Conservation (phyloP, 2,888 invertebrate species). For the Clistopyga incitator region DNA sequence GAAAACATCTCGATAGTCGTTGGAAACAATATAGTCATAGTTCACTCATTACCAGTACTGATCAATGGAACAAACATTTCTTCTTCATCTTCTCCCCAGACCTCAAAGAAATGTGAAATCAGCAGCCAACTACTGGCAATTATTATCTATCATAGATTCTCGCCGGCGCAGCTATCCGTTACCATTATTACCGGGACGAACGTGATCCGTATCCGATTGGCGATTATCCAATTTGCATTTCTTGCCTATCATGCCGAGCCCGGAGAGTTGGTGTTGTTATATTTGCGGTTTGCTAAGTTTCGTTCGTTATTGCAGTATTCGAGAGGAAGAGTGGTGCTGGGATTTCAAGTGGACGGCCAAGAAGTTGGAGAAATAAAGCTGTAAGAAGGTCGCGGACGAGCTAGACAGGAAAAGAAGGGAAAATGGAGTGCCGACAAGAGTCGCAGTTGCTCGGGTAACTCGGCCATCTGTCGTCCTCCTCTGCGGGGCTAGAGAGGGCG, state of each 20-base stretch:
- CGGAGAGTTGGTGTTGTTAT: background rate
- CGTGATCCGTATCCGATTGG: slow-evolving; percentile 24
- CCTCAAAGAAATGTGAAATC: slow-evolving; percentile 4
- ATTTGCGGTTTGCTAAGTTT: slow-evolving; percentile 10
- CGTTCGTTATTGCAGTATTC: background rate
- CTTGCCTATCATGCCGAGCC: background rate
- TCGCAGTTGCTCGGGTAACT: background rate
- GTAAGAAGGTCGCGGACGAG: background rate
- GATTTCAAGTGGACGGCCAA: background rate
- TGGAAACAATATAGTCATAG: background rate
- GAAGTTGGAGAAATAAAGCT: background rate
- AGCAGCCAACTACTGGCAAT: background rate
- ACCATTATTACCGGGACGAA: slow-evolving; percentile 16
- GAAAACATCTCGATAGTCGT: slow-evolving; percentile 14
- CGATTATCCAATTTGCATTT: slow-evolving; percentile 14
- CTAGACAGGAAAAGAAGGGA: slow-evolving; percentile 3
- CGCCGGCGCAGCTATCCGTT: background rate
- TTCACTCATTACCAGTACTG: slow-evolving; percentile 9
- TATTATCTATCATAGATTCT: background rate
- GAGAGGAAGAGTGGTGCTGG: background rate
- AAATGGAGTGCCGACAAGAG: background rate
- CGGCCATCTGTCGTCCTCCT: slow-evolving; percentile 34
- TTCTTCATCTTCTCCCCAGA: background rate
- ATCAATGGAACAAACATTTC: slow-evolving; percentile 3
- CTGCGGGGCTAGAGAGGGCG: background rate